A percentile compares a stretch with the other conserved stretches of the same genome.
Conservation (phyloP, 1,140 invertebrate species). For the Habropoda laboriosa region DNA sequence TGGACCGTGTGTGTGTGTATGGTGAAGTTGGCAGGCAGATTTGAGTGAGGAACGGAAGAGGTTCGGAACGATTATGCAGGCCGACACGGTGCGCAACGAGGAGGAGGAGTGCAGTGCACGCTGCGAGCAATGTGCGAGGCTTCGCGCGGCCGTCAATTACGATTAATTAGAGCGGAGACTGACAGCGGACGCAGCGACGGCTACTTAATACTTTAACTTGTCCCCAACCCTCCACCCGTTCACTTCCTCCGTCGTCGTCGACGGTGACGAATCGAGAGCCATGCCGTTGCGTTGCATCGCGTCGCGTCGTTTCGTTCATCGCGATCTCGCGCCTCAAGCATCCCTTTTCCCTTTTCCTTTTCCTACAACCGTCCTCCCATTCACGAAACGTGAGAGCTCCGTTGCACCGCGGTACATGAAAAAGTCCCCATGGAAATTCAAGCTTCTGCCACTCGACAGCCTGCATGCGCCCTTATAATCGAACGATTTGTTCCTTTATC, state of each 20-base stretch:
- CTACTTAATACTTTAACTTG: constrained; percentile 80
- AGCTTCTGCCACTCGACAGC: background rate
- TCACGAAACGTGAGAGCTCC: constrained; percentile 37
- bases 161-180: constrained; percentile 82
- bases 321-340: background rate
- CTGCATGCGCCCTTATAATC: background rate
- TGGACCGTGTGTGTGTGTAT: background rate
- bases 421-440: constrained; percentile 31
- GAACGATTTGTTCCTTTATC: background rate
- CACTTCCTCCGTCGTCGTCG: constrained; percentile 72
- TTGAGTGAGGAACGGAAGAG: constrained; percentile 54
- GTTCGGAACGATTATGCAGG: constrained; percentile 64
- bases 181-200: constrained; percentile 81
- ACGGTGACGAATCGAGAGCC: constrained; percentile 37
- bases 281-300: too few relatives aligned
- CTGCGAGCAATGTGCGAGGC: constrained; percentile 77
- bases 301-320: constrained; percentile 26
- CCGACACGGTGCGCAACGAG: constrained; percentile 45
- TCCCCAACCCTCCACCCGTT: constrained; percentile 72
- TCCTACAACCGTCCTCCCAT: background rate
- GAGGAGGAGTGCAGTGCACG: constrained; percentile 57
- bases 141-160: constrained; percentile 81
- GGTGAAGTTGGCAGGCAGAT: constrained; percentile 43
- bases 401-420: background rate
- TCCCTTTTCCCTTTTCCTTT: constrained; percentile 13